Evolutionary conservation across 1,140 invertebrate genomes (phyloP).

Genomic region (Brachionus asplanchnoidis): DNA sequence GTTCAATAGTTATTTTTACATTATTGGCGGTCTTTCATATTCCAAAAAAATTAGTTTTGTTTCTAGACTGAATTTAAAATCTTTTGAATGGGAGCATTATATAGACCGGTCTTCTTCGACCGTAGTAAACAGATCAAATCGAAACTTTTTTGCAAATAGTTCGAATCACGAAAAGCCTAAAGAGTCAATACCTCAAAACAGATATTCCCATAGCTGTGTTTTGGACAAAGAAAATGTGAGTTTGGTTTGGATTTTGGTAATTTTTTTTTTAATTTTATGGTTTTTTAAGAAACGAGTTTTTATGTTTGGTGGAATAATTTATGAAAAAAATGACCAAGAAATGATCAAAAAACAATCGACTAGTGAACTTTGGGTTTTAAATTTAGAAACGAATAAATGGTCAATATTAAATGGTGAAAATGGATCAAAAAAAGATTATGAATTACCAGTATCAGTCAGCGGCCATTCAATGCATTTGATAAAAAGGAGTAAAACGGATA

Average conservation of each 20-base stretch:
- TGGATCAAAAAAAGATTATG: not conserved
- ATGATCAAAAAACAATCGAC: not conserved
- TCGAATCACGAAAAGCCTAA: not conserved
- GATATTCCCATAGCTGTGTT: constrained; percentile 16
- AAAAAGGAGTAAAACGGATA: not conserved
- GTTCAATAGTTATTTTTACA: not conserved
- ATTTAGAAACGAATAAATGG: constrained; percentile 20
- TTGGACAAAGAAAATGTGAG: not conserved
- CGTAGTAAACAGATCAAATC: constrained; percentile 1
- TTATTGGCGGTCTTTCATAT: not conserved
- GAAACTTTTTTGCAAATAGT: not conserved
- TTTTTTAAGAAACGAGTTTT: not conserved
- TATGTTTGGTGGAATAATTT: constrained; percentile 13
- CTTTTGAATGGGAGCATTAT: not conserved
- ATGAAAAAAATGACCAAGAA: not conserved
- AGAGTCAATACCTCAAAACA: not conserved
- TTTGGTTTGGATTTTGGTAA: not conserved
- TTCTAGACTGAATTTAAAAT: not conserved
- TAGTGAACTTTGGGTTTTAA: constrained; percentile 5
- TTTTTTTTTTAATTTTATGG: not conserved
- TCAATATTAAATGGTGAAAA: not conserved
- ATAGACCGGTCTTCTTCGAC: not conserved
- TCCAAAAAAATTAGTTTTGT: not conserved
- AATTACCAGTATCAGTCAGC: not conserved
- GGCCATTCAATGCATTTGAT: constrained; percentile 36